phyloP scores from a whole-genome alignment of 1,140 invertebrate genomes.

The Halictus rubicundus region DNA sequence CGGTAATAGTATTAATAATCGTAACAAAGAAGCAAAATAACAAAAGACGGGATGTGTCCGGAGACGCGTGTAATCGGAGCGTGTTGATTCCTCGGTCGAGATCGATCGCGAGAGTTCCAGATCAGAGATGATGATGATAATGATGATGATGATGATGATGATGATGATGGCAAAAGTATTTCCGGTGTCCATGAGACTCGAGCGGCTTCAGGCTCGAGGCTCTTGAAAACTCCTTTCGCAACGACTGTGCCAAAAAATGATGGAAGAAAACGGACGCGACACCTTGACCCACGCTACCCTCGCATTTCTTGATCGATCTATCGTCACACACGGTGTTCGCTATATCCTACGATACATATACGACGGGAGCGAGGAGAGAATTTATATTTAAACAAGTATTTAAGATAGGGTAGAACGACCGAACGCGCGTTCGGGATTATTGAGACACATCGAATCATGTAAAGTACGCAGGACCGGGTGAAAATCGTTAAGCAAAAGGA shows the following conservation, averaged over 20 bases:
- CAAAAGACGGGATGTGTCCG: slow-evolving; percentile 5
- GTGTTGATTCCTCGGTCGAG: not conserved
- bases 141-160: no score
- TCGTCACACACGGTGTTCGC: slow-evolving; percentile 26
- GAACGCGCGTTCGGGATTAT: not conserved
- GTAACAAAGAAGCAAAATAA: not conserved
- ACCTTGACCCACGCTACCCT: not conserved
- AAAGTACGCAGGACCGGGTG: not conserved
- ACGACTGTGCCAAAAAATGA: slow-evolving; percentile 56
- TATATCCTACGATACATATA: slow-evolving; percentile 20
- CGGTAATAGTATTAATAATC: slow-evolving; percentile 57
- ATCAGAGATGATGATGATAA: no score
- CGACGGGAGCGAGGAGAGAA: not conserved
- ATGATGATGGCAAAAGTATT: not conserved
- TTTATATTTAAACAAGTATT: slow-evolving; percentile 47
- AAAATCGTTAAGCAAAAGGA: not conserved
- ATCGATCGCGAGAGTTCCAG: not conserved
- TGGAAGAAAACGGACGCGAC: not conserved
- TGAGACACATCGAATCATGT: slow-evolving; percentile 22
- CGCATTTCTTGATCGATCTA: slow-evolving; percentile 38
- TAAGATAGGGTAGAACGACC: slow-evolving; percentile 53
- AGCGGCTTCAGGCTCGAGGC: not conserved
- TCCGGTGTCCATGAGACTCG: not conserved
- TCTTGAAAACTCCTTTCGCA: not conserved
- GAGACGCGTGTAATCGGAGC: not conserved